These are phyloP conservation scores for Acipenser ruthenus DNA, from an alignment of 2,797 vertebrate species.

Conservation along the genomic window DNA sequence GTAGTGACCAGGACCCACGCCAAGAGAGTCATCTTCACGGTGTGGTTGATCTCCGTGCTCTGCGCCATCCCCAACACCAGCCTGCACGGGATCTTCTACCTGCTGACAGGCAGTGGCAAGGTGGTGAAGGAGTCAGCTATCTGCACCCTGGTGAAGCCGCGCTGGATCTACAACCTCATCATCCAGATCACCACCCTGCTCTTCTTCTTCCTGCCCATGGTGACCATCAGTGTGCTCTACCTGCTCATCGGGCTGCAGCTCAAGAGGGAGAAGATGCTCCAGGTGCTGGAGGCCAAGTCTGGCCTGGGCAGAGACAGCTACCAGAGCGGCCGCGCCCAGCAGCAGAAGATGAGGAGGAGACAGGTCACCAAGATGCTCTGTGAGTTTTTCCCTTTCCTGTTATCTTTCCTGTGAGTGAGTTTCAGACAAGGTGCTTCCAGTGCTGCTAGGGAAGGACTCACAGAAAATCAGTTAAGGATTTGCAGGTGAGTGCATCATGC, in stretches of 20 bases:
- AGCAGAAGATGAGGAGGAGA: conserved; percentile 64
- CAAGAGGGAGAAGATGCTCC: conserved; percentile 67
- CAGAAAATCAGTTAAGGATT: no score
- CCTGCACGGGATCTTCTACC: conserved; percentile 67
- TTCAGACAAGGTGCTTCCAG: no score
- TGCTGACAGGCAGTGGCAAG: conserved; percentile 43
- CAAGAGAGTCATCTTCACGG: conserved; percentile 68
- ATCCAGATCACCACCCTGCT: conserved; percentile 78
- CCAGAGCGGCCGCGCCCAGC: conserved; percentile 42
- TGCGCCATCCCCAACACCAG: conserved; percentile 89
- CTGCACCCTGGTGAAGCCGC: conserved; percentile 68
- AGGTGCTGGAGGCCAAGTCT: conserved; percentile 50
- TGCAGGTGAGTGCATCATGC: no score
- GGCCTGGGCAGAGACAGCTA: conserved; percentile 36
- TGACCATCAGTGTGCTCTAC: conserved; percentile 78
- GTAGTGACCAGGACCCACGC: conserved; percentile 75
- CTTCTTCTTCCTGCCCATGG: conserved; percentile 87
- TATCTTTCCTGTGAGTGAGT: no score
- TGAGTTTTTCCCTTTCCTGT: conserved; percentile 58
- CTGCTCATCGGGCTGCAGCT: conserved; percentile 80
- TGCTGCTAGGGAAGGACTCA: no score
- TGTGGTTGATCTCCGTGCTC: conserved; percentile 75
- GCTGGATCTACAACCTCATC: conserved; percentile 76
- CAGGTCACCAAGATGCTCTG: conserved; percentile 95
- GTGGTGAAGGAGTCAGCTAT: conserved; percentile 60